Evolutionary conservation across 2,797 vertebrate genomes (phyloP).

Genomic region (Salmo trutta): DNA sequence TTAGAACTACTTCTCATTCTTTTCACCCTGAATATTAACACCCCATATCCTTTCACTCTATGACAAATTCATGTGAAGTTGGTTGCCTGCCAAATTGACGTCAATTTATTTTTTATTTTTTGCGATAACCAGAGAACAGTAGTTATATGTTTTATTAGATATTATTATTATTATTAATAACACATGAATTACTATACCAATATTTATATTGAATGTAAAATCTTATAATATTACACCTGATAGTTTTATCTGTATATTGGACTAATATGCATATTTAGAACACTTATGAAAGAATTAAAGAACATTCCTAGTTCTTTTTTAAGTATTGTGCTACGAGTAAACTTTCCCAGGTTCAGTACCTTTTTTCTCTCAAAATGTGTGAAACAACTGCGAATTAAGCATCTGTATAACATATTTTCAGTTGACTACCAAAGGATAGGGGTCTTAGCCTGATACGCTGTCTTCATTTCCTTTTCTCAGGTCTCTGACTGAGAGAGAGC

Average conservation of each 20-base stretch:
- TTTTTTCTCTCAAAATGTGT: slow-evolving; percentile 62
- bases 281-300: slow-evolving; percentile 15
- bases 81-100: slow-evolving; percentile 65
- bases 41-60: slow-evolving; percentile 53
- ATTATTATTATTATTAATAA: slow-evolving; percentile 1
- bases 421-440: slow-evolving; percentile 67
- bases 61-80: slow-evolving; percentile 75
- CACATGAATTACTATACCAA: not conserved
- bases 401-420: slow-evolving; percentile 71
- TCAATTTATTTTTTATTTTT: not conserved
- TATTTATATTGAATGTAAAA: not conserved
- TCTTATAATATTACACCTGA: not conserved
- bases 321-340: slow-evolving; percentile 29
- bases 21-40: slow-evolving; percentile 73
- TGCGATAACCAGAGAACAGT: slow-evolving; percentile 39
- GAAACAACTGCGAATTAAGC: slow-evolving; percentile 70
- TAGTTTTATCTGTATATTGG: slow-evolving; percentile 21
- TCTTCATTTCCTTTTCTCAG: slow-evolving; percentile 84
- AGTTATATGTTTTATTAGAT: slow-evolving; percentile 28
- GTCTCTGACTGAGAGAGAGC: slow-evolving; percentile 74
- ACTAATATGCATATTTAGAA: not conserved
- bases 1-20: slow-evolving; percentile 73
- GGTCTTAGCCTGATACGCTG: slow-evolving; percentile 83
- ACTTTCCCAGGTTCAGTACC: slow-evolving; percentile 67
- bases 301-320: slow-evolving; percentile 38